Conservation (phyloP, 1,140 invertebrate species). For the Drosophila suzukii region DNA sequence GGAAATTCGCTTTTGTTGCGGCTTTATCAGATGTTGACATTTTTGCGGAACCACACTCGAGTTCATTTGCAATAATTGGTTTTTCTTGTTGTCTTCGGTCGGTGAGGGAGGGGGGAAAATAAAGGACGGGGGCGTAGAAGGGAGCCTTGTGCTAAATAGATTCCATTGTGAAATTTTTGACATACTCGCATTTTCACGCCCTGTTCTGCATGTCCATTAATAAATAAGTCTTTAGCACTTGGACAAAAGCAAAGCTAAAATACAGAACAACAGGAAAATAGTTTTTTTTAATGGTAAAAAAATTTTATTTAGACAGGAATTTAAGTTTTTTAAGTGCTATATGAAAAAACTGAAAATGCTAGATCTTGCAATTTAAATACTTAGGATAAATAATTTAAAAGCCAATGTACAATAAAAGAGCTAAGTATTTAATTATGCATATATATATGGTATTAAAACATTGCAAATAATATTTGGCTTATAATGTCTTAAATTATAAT, state of each 20-base stretch:
- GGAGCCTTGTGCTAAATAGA: constrained; percentile 43
- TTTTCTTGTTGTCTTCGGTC: constrained; percentile 73
- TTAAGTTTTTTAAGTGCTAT: no score
- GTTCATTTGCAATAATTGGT: constrained; percentile 84
- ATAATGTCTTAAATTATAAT: no score
- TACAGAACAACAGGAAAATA: neutral
- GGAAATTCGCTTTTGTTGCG: constrained; percentile 55
- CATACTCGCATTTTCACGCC: constrained; percentile 61
- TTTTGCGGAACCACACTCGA: constrained; percentile 83
- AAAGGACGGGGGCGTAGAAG: neutral
- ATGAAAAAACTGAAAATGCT: no score
- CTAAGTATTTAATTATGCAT: no score
- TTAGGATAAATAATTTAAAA: no score
- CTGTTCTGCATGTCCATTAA: constrained; percentile 23
- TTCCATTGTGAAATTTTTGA: constrained; percentile 60
- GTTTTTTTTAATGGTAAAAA: no score
- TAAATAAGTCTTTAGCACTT: constrained; percentile 14
- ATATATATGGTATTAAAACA: no score
- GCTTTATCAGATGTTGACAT: constrained; percentile 83
- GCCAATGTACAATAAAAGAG: no score
- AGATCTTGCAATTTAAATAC: no score
- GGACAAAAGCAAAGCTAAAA: neutral
- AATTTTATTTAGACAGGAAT: no score
- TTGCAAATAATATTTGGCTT: no score
- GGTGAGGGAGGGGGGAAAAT: neutral